Conservation (phyloP, 2,797 vertebrate genomes). For the Semotilus atromaculatus region DNA sequence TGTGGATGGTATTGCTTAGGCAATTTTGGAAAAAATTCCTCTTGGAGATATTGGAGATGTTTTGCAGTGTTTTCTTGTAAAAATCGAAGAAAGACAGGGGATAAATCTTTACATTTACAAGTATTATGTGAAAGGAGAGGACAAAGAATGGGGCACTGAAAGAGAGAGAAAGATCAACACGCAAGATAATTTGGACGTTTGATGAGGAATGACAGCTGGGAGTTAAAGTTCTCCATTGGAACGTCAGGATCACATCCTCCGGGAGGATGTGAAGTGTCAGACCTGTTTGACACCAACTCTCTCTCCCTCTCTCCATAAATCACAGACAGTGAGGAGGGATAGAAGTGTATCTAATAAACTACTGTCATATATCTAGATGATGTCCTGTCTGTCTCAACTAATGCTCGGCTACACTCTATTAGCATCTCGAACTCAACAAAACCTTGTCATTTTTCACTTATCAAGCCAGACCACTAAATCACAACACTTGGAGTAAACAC, state of each 20-base stretch:
- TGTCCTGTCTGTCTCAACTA: slow-evolving; percentile 64
- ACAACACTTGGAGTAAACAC: neutral
- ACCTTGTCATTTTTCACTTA: slow-evolving; percentile 62
- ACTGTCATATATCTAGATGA: slow-evolving; percentile 73
- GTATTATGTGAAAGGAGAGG: neutral
- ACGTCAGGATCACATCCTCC: slow-evolving; percentile 75
- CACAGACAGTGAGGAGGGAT: slow-evolving; percentile 32
- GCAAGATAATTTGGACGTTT: slow-evolving; percentile 71
- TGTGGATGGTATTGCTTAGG: neutral
- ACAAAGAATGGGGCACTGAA: slow-evolving; percentile 19
- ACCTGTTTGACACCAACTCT: slow-evolving; percentile 74
- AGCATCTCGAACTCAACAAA: slow-evolving; percentile 67
- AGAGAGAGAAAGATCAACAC: slow-evolving; percentile 30
- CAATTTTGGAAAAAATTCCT: too few species aligned
- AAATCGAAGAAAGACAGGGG: neutral
- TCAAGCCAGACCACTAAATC: slow-evolving; percentile 67
- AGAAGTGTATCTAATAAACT: slow-evolving; percentile 56
- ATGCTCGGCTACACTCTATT: slow-evolving; percentile 66
- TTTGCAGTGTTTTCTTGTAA: neutral
- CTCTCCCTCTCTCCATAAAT: slow-evolving; percentile 68
- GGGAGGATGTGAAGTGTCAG: slow-evolving; percentile 78
- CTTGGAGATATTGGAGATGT: neutral
- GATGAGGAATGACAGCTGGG: slow-evolving; percentile 85
- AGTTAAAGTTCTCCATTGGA: slow-evolving; percentile 81
- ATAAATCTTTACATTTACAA: neutral